Conservation (phyloP, 2,888 invertebrate species). For the Agrotis puta region DNA sequence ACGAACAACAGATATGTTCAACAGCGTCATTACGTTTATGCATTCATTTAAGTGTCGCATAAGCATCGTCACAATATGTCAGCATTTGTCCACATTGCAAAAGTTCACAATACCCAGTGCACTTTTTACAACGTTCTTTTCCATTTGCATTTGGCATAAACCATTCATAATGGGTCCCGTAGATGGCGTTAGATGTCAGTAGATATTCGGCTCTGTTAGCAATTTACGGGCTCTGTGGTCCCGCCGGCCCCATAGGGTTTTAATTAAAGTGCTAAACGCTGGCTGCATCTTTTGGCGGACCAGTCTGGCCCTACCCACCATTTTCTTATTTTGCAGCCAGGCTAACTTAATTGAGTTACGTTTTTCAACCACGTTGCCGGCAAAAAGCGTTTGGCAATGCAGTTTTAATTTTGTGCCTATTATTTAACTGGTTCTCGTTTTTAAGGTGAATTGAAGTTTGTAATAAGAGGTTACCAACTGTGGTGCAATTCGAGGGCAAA, state of each 20-base stretch:
- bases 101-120: not conserved
- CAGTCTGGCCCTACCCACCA: slow-evolving; percentile 32
- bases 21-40: not conserved
- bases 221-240: slow-evolving; percentile 67
- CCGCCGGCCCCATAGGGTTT: slow-evolving; percentile 54
- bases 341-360: slow-evolving; percentile 49
- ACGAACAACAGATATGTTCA: too few species aligned
- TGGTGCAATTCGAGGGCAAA: slow-evolving; percentile 21
- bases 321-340: slow-evolving; percentile 55
- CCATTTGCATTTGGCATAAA: slow-evolving; percentile 31
- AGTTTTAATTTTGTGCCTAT: slow-evolving; percentile 22
- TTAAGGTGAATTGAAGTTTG: slow-evolving; percentile 9
- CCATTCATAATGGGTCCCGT: slow-evolving; percentile 30
- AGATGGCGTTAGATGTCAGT: slow-evolving; percentile 46
- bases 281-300: slow-evolving; percentile 58
- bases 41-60: not conserved
- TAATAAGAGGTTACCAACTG: slow-evolving; percentile 12
- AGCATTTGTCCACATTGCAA: not conserved
- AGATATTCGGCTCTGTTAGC: slow-evolving; percentile 42
- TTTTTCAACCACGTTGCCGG: slow-evolving; percentile 27
- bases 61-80: not conserved
- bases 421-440: not conserved
- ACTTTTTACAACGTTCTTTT: slow-evolving; percentile 19
- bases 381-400: slow-evolving; percentile 34
- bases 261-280: slow-evolving; percentile 71